Evolutionary conservation across 35 echinoderm and acorn worm species (phyloP), one percentile per base, ranked within the genome.

Genomic region (Lytechinus variegatus): DNA sequence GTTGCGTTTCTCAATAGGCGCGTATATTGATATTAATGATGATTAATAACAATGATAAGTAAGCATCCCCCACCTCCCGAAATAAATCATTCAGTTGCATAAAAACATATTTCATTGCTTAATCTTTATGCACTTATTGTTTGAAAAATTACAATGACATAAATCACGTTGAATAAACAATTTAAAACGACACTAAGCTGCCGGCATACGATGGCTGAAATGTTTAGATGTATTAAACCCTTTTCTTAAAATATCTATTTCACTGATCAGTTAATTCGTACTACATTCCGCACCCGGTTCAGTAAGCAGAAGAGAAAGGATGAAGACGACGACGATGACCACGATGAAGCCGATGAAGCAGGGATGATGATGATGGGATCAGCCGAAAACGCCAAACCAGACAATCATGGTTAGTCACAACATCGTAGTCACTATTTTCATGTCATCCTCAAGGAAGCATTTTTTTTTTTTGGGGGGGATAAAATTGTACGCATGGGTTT

Each of bases 241-340:
- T 2, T 44, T 44, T 44, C 33, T 2, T 44, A 44, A 44, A 44
- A 44, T 44, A 44, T 44, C 0, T 44, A 0, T 33, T 89, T 89
- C 1, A 89, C 9, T 89, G 4, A 52, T 29, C 60, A 95, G 95
- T 14, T 95, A 9, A 95, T 95, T 90, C 86, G 95, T 11, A 95
- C 95, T 2, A 95, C 95, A 58, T 95, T 56, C 87, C 91, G 95
- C 87, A 44, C 52, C 13, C 86, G 95, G 24, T 95, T 52, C 54
- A 95, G 95, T 27, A 55, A 54, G 9, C 87, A 44, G 9, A 90
- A 89, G 53, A 87, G 95, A 8, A 33, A 11, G 1, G 95, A 95
- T 14, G 91, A 93, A 9, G n/a, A 56, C 53, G 9, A 9, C n/a
- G 10, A 28, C 4, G 52, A 56, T 8, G 91, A 93, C 33, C 33